Conservation (phyloP, 2,888 invertebrate genomes). For the Ophraella communa region DNA sequence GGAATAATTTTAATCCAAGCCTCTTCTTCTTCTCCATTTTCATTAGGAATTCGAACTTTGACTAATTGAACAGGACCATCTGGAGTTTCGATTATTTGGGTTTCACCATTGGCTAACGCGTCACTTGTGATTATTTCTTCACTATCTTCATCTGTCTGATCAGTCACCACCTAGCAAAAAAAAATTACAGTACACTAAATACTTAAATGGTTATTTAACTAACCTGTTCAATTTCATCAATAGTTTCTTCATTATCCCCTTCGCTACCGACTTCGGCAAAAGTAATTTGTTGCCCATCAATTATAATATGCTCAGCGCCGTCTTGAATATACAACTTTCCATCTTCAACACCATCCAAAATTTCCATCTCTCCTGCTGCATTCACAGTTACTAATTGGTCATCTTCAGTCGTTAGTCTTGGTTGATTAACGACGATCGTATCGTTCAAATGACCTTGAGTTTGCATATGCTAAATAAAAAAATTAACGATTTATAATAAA, state of each 20-base stretch:
- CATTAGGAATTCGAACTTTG: conserved; percentile 57
- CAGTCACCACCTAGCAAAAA: conserved; percentile 27
- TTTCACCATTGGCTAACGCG: conserved; percentile 52
- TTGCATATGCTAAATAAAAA: conserved; percentile 69
- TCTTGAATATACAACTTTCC: conserved; percentile 21
- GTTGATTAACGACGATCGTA: conserved; percentile 84
- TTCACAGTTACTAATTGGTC: conserved; percentile 61
- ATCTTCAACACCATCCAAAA: conserved; percentile 46
- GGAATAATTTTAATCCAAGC: conserved; percentile 60
- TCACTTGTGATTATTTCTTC: conserved; percentile 51
- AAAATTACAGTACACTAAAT: background rate
- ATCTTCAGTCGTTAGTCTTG: conserved; percentile 67
- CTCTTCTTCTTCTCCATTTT: conserved; percentile 58
- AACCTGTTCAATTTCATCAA: conserved; percentile 47
- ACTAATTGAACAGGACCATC: conserved; percentile 58
- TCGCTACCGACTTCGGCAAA: conserved; percentile 50
- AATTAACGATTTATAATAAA: background rate
- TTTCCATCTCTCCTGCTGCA: conserved; percentile 56
- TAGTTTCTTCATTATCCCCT: conserved; percentile 48
- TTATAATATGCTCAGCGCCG: conserved; percentile 57
- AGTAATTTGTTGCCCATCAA: conserved; percentile 57
- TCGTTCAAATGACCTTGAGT: conserved; percentile 77
- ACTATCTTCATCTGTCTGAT: conserved; percentile 46
- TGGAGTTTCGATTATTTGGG: conserved; percentile 58
- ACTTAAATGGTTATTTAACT: background rate